phyloP scores from a whole-genome alignment of 2,888 invertebrate species.

The Rhimphoctona megacephalus region DNA sequence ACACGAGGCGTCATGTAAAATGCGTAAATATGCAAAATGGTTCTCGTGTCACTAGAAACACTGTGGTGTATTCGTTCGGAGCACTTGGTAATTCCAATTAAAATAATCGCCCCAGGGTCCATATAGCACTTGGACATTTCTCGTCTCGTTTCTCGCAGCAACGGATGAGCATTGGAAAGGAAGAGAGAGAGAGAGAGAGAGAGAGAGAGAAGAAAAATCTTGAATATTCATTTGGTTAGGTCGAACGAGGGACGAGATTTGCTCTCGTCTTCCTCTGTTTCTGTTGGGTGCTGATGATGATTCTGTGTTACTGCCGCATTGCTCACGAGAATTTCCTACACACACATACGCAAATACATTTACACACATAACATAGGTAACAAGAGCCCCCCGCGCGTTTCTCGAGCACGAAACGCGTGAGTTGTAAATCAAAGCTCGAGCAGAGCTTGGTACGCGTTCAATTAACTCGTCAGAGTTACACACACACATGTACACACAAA shows the following conservation, averaged over 20 bases:
- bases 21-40: slow-evolving; percentile 60
- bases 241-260: slow-evolving; percentile 59
- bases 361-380: slow-evolving; percentile 44
- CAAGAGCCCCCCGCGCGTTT: slow-evolving; percentile 56
- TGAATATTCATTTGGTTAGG: slow-evolving; percentile 72
- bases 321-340: slow-evolving; percentile 53
- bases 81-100: slow-evolving; percentile 72
- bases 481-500: slow-evolving; percentile 42
- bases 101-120: slow-evolving; percentile 70
- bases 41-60: slow-evolving; percentile 45
- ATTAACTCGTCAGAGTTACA: slow-evolving; percentile 73
- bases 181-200: neutral
- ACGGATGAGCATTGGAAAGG: slow-evolving; percentile 26
- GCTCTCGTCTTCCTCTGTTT: slow-evolving; percentile 53
- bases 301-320: slow-evolving; percentile 66
- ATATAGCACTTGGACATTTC: slow-evolving; percentile 69
- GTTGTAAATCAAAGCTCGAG: slow-evolving; percentile 72
- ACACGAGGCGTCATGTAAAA: slow-evolving; percentile 34
- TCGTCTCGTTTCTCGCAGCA: slow-evolving; percentile 37
- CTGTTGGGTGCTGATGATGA: slow-evolving; percentile 64
- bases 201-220: slow-evolving; percentile 33
- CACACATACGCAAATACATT: slow-evolving; percentile 25
- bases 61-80: slow-evolving; percentile 21
- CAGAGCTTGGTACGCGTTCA: slow-evolving; percentile 72
- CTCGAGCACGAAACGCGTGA: slow-evolving; percentile 63